These are phyloP conservation scores for Cryptops parisi DNA, from an alignment of 2,888 invertebrate species.

Conservation along the genomic window DNA sequence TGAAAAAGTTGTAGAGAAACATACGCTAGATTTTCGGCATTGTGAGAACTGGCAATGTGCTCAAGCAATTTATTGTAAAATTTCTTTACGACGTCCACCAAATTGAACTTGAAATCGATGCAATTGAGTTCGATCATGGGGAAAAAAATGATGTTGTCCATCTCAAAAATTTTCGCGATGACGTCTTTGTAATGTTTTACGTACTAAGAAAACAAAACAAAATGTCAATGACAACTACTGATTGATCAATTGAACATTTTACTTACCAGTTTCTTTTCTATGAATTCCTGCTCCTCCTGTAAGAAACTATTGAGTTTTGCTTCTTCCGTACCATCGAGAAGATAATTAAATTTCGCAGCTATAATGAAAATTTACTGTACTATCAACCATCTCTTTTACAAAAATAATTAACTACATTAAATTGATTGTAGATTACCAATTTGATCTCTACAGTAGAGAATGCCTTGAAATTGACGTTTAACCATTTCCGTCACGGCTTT, in stretches of 20 bases:
- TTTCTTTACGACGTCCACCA: conserved; percentile 29
- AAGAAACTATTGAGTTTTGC: conserved; percentile 29
- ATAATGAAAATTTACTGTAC: too few relatives aligned
- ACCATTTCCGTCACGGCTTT: neutral
- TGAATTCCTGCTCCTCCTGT: conserved; percentile 30
- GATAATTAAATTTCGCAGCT: neutral
- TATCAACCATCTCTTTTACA: too few relatives aligned
- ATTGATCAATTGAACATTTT: conserved; percentile 1
- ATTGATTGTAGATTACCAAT: too few relatives aligned
- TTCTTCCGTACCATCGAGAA: neutral
- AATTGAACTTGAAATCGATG: conserved; percentile 32
- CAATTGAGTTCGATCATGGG: conserved; percentile 22
- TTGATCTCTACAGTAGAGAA: neutral
- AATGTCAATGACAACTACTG: neutral
- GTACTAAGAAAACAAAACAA: conserved; percentile 7
- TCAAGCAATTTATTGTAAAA: neutral
- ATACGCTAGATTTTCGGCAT: conserved; percentile 3
- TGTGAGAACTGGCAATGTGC: neutral
- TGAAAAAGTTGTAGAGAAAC: conserved; percentile 39
- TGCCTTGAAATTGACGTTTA: neutral
- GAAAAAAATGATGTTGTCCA: conserved; percentile 8
- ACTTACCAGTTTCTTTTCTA: conserved; percentile 31
- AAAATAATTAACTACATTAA: too few relatives aligned
- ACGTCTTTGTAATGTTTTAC: neutral
- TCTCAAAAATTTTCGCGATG: neutral